Base-by-base conservation (phyloP, 2,797 vertebrate genomes). In the Chlorospingus semifuscus region DNA sequence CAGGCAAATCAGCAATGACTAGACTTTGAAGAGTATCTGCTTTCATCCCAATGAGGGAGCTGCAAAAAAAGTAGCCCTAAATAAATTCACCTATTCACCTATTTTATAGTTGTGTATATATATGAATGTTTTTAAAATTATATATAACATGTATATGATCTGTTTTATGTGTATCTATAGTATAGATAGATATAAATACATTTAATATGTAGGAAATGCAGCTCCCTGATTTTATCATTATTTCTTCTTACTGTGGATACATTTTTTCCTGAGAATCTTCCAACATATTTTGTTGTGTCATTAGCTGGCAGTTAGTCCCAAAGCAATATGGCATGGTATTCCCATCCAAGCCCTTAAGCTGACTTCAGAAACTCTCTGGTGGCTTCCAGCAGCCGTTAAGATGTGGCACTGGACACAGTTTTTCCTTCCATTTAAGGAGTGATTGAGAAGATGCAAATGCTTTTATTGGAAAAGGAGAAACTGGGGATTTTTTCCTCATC, bases 381-480 rank as follows among this genome's bases (percentile, higher is more conserved):
- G 85, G 34, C 49, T 90, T 84, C 94, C 80, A 94, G 90, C 83
- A 87, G 70, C 70, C 0, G 0, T 65, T 89, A 63, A 70, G 55
- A 90, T 1, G 7, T 91, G 70, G 91, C 80, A 59, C 34, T 3
- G 6, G 77, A 44, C 6, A 4, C 0, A 5, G 7, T 78, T 91
- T 94, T 94, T 42, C 79, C 69, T 83, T 78, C 85, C 72, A 57
- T 94, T 94, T 96, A 86, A 83, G 89, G 57, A 78, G 39, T 76
- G 88, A 90, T 69, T 75, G 76, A 90, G 77, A 63, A 93, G 63
- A 72, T 11, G 2, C n/a, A 42, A 55, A 93, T 93, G 59, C 65
- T 94, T 88, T 82, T 88, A 82, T 87, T 82, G 63, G 34, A 76
- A 93, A 93, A 86, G 42, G 74, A 86, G 47, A 92, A 91, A 72